Percentiles rank a stretch among this genome's conserved stretches.
Conservation (phyloP, 2,113 vertebrate genomes). For the Eudorcas thomsonii region DNA sequence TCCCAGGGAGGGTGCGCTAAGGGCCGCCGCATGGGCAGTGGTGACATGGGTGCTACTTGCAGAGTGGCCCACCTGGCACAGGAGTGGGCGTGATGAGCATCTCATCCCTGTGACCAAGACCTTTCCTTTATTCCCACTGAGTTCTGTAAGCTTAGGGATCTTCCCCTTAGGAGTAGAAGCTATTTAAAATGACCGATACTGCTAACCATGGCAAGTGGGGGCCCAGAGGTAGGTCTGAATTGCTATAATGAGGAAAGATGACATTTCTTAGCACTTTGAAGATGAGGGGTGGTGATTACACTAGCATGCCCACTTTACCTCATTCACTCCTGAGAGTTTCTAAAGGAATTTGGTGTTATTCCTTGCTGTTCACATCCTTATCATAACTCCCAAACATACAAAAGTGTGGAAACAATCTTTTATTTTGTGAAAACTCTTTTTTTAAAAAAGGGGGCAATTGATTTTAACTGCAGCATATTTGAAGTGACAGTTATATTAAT, state of each 20-base stretch:
- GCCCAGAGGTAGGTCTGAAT: not conserved
- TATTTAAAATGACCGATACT: not conserved
- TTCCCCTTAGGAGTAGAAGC: not conserved
- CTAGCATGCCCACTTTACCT: not conserved
- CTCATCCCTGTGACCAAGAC: not conserved
- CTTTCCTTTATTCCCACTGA: not conserved
- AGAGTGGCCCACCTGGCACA: not conserved
- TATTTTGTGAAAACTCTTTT: constrained; percentile 10
- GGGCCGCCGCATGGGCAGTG: rapidly evolving
- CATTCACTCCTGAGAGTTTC: not conserved
- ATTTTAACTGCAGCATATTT: constrained; percentile 9
- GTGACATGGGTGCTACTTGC: not conserved
- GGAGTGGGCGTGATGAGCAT: not conserved
- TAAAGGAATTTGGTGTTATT: not conserved
- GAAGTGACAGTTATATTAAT: constrained; percentile 28
- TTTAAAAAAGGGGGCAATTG: not conserved
- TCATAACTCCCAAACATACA: not conserved
- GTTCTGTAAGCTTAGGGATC: not conserved
- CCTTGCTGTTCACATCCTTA: not conserved
- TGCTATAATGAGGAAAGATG: not conserved
- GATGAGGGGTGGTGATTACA: not conserved
- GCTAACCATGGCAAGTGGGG: not conserved
- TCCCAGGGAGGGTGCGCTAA: not conserved
- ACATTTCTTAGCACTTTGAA: not conserved
- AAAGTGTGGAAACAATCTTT: not conserved